Conservation (phyloP, 1,140 invertebrate genomes). For the Drosophila carrolli region DNA sequence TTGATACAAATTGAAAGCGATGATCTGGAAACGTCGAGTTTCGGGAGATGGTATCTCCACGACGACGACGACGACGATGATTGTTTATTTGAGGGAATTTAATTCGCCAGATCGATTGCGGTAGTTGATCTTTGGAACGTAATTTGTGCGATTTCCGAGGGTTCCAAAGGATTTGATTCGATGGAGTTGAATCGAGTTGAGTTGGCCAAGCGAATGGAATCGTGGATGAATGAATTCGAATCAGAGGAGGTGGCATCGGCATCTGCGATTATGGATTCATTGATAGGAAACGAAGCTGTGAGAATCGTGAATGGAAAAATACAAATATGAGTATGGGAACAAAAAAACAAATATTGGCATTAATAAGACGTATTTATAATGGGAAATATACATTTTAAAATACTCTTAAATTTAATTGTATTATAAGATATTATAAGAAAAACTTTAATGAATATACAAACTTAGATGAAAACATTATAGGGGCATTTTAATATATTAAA, state of each 20-base stretch:
- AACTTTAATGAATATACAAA: too few species aligned
- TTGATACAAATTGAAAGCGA: conserved; percentile 80
- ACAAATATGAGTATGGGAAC: too few species aligned
- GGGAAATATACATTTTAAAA: too few species aligned
- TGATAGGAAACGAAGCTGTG: conserved; percentile 11
- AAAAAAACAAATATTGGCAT: too few species aligned
- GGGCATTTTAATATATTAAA: too few species aligned
- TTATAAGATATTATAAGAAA: too few species aligned
- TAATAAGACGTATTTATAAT: too few species aligned
- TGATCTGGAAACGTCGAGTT: conserved; percentile 79
- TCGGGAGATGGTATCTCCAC: conserved; percentile 2
- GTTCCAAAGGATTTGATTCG: conserved; percentile 11
- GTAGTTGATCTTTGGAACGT: conserved; percentile 52
- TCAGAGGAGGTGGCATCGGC: conserved; percentile 11
- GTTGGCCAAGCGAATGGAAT: conserved; percentile 36
- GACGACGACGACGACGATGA: not conserved
- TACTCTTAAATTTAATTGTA: too few species aligned
- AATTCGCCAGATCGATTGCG: conserved; percentile 53
- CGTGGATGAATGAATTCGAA: conserved; percentile 31
- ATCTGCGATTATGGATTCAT: conserved; percentile 31
- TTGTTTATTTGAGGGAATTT: conserved; percentile 26
- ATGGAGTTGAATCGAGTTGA: conserved; percentile 15
- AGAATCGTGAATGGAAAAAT: conserved; percentile 24
- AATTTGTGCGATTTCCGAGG: conserved; percentile 10
- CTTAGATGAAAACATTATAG: too few species aligned